A percentile compares a stretch with the other conserved stretches of the same genome.
phyloP scores from a whole-genome alignment of 2,113 vertebrate genomes.

The Corydoras maculifer region DNA sequence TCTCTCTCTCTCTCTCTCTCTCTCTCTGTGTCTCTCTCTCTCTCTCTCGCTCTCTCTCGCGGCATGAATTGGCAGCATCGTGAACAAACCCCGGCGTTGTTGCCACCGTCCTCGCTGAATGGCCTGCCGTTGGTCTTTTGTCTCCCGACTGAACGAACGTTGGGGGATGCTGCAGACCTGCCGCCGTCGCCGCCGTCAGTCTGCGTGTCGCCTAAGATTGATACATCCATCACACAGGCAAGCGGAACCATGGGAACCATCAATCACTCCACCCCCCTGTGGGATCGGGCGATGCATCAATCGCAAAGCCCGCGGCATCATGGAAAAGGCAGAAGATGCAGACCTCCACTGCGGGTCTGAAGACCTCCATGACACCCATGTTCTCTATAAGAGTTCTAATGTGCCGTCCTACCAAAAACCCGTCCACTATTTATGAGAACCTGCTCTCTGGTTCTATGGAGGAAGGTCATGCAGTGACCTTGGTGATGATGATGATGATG shows the following conservation, averaged over 20 bases:
- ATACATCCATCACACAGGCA: not conserved
- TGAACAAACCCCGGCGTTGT: slow-evolving; percentile 13
- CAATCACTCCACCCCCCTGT: not conserved
- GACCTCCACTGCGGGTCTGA: not conserved
- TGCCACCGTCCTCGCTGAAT: no score
- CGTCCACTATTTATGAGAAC: no score
- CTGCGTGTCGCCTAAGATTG: not conserved
- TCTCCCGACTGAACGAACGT: not conserved
- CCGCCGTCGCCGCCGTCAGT: not conserved
- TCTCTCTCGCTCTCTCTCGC: not conserved
- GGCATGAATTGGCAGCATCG: slow-evolving; percentile 33
- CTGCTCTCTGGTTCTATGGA: no score
- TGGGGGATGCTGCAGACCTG: not conserved
- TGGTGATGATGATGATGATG: no score
- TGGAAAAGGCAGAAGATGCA: not conserved
- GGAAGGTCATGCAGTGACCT: no score
- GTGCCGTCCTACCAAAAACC: no score
- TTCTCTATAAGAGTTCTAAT: not conserved
- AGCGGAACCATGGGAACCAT: not conserved
- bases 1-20: no score
- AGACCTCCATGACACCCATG: not conserved
- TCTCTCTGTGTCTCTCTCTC: no score
- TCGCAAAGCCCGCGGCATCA: not conserved
- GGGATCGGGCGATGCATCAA: not conserved
- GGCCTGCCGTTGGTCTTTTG: no score